Evolutionary conservation across 2,888 invertebrate genomes (phyloP), one percentile per base, ranked within the genome.

Genomic region (Heliconius ethilla): DNA sequence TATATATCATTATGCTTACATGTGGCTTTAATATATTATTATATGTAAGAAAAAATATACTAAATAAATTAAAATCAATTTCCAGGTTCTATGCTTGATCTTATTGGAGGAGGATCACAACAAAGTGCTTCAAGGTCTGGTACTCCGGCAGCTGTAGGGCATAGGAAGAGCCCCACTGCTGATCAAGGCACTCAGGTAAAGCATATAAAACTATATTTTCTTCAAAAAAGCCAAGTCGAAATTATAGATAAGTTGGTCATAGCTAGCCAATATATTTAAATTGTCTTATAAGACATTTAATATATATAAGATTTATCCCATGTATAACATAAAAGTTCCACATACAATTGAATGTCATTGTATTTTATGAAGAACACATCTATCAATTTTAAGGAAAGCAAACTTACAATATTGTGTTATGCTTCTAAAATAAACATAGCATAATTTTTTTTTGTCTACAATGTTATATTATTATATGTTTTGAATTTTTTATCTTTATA

Each of bases 161-260:
- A 96, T 82, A 95, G 97, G 86, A 98, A 97, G 91, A 98, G 98
- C 84, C 97, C 98, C 75, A 97, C 98, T 3, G 96, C 96, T 83
- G 98, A 98, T 89, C 97, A 98, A 91, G 96, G 97, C 81, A 96
- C 97, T 70, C 98, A 98, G 93, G 97, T 94, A 87, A 22, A 25
- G 7, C 27, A 63, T 15, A 15, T 27, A n/a, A 27, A 27, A 51
- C 18, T 7, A n/a, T n/a, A 55, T 59, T 59, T n/a, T n/a, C 10
- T 59, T 59, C 6, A 51, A 18, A 18, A 51, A 51, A 18, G 51
- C 18, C 6, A 18, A 7, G 51, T 51, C 18, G 7, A 51, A 7
- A 51, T 11, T 51, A 18, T 51, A 51, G 15, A 15, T 15, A 51
- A 51, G 40, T 40, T 11, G 6, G 18, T 18, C 18, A 51, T 15